Conservation (phyloP, 2,797 vertebrate genomes). For the Tapera naevia region DNA sequence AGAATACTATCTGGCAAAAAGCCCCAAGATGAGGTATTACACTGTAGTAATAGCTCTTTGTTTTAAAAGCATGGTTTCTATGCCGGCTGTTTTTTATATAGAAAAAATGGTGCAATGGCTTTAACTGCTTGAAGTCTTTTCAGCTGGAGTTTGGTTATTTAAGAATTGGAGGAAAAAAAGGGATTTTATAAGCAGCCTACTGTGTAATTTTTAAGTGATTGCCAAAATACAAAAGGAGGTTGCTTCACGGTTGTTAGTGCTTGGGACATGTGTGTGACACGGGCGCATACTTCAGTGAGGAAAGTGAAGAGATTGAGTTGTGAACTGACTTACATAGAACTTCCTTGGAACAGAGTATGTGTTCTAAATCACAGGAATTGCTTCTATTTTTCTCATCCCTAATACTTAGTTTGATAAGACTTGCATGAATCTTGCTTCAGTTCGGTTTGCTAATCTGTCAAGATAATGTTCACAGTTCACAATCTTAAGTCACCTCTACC, state of each 20-base stretch:
- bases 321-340: neutral
- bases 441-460: neutral
- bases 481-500: neutral
- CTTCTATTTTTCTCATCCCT: neutral
- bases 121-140: neutral
- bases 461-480: neutral
- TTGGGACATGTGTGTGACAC: neutral
- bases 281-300: neutral
- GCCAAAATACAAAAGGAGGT: neutral
- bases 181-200: neutral
- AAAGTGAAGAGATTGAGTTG: neutral
- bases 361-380: neutral
- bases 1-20: neutral
- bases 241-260: neutral
- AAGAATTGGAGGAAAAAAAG: neutral
- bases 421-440: neutral
- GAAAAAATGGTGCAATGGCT: neutral
- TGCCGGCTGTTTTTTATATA: neutral
- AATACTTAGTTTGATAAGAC: neutral
- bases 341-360: neutral
- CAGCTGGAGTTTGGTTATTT: neutral
- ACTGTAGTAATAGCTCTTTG: neutral
- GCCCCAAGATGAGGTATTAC: neutral
- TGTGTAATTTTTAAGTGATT: conserved; percentile 12
- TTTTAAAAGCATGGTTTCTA: neutral